Evolutionary conservation across 2,113 vertebrate species (phyloP), one percentile per base, ranked within the genome.

Genomic region (Condylura cristata): DNA sequence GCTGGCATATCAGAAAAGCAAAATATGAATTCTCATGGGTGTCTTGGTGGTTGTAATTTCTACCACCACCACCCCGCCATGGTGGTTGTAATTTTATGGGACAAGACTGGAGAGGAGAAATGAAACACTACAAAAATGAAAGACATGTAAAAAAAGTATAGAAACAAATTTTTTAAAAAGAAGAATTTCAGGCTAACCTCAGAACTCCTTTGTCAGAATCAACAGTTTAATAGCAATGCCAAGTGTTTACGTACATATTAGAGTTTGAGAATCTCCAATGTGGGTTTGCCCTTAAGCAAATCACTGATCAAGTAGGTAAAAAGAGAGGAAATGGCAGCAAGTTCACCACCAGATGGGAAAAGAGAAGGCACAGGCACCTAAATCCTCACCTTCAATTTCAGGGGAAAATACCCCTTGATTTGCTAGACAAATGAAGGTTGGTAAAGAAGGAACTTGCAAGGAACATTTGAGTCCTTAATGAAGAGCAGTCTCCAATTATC

Each of bases 351-450:
- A 72, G 76, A 76, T 56, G 78, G 60, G 17, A 51, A 51, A 5
- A 56, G 56, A 90, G 65, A 91, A 63, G 3, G 14, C 16, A 82
- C 18, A 65, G 65, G 70, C 32, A 41, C 46, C 71, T 82, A 37
- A 74, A 89, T 9, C 71, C 65, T 58, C 83, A 63, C 74, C 93
- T 94, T 79, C 16, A 9, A 71, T 87, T 93, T 80, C 91, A 94
- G 8, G 24, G 81, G 93, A 94, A 83, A n/a, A 60, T 34, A 37
- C 34, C 72, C 66, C 30, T 78, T 34, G 72, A 53, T 37, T 83
- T 86, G 86, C 88, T 81, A 94, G 86, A 39, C 37, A 94, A 96
- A 95, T 85, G 71, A 96, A 96, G 68, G 68, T 2, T 91, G 61
- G 80, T 82, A 32, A 95, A 65, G 84, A 39, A 78, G 61, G 51